Base-by-base conservation (phyloP, 2,888 invertebrate species). In the Trachelus troglodyta region DNA sequence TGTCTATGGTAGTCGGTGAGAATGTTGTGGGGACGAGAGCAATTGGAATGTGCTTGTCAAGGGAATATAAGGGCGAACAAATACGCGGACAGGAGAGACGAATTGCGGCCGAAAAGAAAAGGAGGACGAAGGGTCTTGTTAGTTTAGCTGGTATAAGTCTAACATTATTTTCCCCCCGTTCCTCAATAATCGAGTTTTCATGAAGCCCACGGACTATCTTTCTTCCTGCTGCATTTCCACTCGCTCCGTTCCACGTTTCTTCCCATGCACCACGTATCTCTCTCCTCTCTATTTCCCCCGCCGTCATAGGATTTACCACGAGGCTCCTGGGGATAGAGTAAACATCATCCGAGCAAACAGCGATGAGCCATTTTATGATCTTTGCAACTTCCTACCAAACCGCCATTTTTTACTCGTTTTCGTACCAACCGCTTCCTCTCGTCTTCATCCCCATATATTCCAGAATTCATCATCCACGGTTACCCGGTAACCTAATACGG, bases 361-460 rank as follows among this genome's bases (percentile, higher is more conserved):
- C 76, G 76, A 78, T 76, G 78, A 82, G 78, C 80, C 80, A 79
- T 82, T 82, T 82, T 79, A 82, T 79, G 80, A 82, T 80, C 77
- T 77, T 78, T 76, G 76, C 76, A 75, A 77, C 78, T 74, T 40
- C 40, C 40, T 40, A 40, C 40, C 40, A 0, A 40, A 40, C 2
- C 40, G 40, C 15, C 40, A 40, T 40, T 40, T 40, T 40, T 40
- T 15, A 40, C 15, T 40, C 40, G 40, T 40, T 40, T 40, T 4
- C 15, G 0, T 12, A 40, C 40, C 15, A 15, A 15, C 40, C 4
- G 4, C 15, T 40, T 12, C 37, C 37, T 37, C 37, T 12, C 37
- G 37, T 12, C 12, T 37, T 40, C 40, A 15, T 40, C 15, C 15
- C 15, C 40, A 6, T 40, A 15, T 40, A 15, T 40, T 40, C 6